Conservation (phyloP, 2,797 vertebrate genomes). For the Merluccius polli region DNA sequence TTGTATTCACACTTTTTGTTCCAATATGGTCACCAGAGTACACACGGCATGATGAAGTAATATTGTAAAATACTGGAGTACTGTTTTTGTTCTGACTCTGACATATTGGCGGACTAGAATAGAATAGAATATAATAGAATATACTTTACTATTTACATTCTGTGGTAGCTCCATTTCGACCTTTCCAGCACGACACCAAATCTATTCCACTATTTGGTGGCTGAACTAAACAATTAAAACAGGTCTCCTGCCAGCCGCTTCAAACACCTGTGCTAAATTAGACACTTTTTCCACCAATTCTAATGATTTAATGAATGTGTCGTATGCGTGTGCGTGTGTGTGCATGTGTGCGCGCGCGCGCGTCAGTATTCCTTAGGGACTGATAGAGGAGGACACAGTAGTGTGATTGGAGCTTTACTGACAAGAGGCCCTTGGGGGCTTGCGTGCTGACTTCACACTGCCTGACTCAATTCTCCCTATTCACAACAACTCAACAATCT, state of each 20-base stretch:
- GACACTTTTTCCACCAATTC: constrained; percentile 13
- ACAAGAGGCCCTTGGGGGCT: constrained; percentile 52
- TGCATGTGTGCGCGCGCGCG: not conserved
- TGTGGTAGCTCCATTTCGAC: too few species aligned
- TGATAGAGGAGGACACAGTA: constrained; percentile 18
- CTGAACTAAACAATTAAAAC: not conserved
- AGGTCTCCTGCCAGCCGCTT: not conserved
- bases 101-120: too few species aligned
- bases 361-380: constrained; percentile 38
- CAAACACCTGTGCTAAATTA: constrained; percentile 6
- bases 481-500: constrained; percentile 8
- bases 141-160: too few species aligned
- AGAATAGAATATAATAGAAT: too few species aligned
- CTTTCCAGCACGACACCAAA: not conserved
- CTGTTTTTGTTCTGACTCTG: too few species aligned
- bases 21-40: too few species aligned
- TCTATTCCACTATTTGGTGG: not conserved
- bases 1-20: too few species aligned
- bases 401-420: constrained; percentile 52
- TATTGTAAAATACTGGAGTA: too few species aligned
- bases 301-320: constrained; percentile 24
- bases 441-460: constrained; percentile 34
- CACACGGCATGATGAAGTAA: too few species aligned
- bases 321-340: not conserved
- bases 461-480: constrained; percentile 11